Evolutionary conservation across 1,140 invertebrate species (phyloP).

Genomic region (Diprion similis): DNA sequence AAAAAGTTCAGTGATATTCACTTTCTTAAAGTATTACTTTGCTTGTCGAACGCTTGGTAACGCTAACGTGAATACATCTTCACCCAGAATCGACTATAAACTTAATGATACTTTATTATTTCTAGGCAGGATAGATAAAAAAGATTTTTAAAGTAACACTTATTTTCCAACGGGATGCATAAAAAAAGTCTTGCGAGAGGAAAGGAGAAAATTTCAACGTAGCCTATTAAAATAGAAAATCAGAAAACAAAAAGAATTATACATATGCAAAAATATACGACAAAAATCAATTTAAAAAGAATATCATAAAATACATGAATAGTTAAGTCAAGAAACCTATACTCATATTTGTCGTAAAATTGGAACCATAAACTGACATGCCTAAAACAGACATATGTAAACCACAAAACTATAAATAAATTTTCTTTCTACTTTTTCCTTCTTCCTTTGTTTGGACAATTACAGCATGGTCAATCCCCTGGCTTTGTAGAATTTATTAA

Average conservation of each 20-base stretch:
- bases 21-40: background rate
- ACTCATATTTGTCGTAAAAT: background rate
- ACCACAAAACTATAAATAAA: background rate
- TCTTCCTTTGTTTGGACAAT: background rate
- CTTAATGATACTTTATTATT: slow-evolving; percentile 15
- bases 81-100: background rate
- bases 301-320: background rate
- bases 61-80: background rate
- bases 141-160: background rate
- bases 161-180: background rate
- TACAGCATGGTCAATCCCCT: background rate
- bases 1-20: background rate
- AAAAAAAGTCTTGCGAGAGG: too few species aligned
- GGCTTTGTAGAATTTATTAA: slow-evolving; percentile 6
- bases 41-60: background rate
- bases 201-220: background rate
- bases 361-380: background rate
- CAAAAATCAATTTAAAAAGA: background rate
- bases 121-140: slow-evolving; percentile 8
- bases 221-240: background rate
- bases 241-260: too few species aligned
- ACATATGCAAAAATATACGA: too few species aligned
- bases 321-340: background rate
- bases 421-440: background rate
- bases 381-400: background rate